Evolutionary conservation across 2,113 vertebrate genomes (phyloP), one percentile per base, ranked within the genome.

Genomic region (Mionectes macconnelli): DNA sequence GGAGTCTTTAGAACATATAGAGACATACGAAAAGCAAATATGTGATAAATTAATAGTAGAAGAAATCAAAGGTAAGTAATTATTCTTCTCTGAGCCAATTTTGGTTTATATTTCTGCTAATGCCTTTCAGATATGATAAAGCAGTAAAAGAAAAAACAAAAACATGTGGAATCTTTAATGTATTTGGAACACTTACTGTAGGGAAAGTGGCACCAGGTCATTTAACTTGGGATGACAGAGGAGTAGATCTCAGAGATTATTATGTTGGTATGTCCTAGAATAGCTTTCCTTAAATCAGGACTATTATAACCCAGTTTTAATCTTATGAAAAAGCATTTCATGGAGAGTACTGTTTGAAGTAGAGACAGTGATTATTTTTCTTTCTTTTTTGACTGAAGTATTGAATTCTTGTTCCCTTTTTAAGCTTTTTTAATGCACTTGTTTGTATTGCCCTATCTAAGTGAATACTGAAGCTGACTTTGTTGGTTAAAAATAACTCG

Each of bases 1-100:
- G 80, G 97, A 98, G 82, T 98, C 98, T 89, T 95, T 98, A 96
- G 96, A 98, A 92, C 98, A 98, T 85, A 97, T 98, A 97, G 97
- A 98, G 95, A 98, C 92, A 10, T 98, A 98, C 28, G 98, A 98
- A 89, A 98, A 98, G 76, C 98, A 98, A 95, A 98, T 98, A 97
- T 98, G 98, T 96, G 98, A 98, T 97, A 98, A 98, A 94, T 96
- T 98, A 94, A 94, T 96, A 81, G 96, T 98, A 83, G 97, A 98
- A 87, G 98, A 98, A 98, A 98, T 98, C 92, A 98, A 97, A 97
- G 98, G 98, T 98, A 96, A 96, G 80, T 92, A 6, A 7, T 52
- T 78, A 8, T 70, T 96, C 70, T 90, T 95, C 45, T 10, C 6
- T 77, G n/a, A 37, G 23, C 6, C 33, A 37, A 0, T 73, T 72